These are phyloP conservation scores for Pseudomugil gertrudae DNA, from an alignment of 2,797 vertebrate species.

Conservation along the genomic window DNA sequence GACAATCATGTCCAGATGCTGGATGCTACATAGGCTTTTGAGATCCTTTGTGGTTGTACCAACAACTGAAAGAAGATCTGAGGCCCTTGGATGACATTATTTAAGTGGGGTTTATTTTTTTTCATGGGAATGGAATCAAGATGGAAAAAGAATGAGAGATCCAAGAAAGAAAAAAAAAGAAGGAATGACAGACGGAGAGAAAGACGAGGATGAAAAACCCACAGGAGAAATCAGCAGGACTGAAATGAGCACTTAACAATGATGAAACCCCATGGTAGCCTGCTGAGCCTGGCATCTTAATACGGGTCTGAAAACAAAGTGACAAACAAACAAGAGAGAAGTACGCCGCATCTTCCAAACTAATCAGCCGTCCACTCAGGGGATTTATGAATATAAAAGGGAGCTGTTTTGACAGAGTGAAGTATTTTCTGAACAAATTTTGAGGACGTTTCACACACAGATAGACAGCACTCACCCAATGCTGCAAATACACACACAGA, in stretches of 20 bases:
- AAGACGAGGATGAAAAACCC: constrained; percentile 45
- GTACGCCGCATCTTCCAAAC: constrained; percentile 63
- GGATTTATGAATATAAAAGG: constrained; percentile 60
- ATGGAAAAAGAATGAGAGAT: constrained; percentile 36
- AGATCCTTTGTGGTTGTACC: constrained; percentile 52
- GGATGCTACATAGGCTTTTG: constrained; percentile 31
- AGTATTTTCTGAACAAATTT: constrained; percentile 56
- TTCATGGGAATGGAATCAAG: constrained; percentile 57
- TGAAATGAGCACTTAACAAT: constrained; percentile 79
- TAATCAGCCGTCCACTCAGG: constrained; percentile 70
- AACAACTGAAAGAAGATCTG: constrained; percentile 58
- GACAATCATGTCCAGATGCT: constrained; percentile 75
- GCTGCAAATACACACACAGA: constrained; percentile 24
- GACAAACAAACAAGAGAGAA: constrained; percentile 71
- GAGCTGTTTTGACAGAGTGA: constrained; percentile 43
- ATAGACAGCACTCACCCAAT: constrained; percentile 23
- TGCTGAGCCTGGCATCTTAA: constrained; percentile 76
- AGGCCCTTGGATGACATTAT: constrained; percentile 47
- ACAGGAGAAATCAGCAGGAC: constrained; percentile 71
- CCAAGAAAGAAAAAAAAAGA: constrained; percentile 10
- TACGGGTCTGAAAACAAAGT: constrained; percentile 70
- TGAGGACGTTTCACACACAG: constrained; percentile 25
- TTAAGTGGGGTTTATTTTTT: constrained; percentile 58
- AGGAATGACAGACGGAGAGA: constrained; percentile 27
- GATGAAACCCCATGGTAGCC: constrained; percentile 73